Evolutionary conservation across 2,113 vertebrate genomes (phyloP), one percentile per base, ranked within the genome.

Genomic region (Phylloscopus whistleri): DNA sequence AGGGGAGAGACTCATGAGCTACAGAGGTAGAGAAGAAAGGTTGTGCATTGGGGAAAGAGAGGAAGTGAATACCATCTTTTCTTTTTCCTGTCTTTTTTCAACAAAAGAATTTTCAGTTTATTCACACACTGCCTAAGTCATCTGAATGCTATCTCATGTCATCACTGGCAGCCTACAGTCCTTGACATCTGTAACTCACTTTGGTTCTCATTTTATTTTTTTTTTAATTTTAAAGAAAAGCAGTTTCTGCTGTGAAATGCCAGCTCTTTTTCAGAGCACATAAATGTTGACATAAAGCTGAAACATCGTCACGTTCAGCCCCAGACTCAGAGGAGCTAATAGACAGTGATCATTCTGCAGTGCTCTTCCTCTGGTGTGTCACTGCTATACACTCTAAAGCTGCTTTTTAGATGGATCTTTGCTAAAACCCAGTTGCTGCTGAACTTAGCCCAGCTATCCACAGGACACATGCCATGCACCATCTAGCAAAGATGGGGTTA

Each of bases 111-210:
- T 85, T 70, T 79, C 41, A 48, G 15, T 80, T 84, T 66, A 56
- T 87, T 90, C 56, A 78, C 3, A 13, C 55, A 59, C 51, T 90
- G 26, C 30, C 17, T 77, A 62, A 41, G 59, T 91, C 70, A 70
- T 68, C 87, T 90, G 74, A 37, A 27, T 84, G 41, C 33, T 84
- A 67, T 56, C 78, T 85, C 81, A 60, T 49, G 80, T 69, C 81
- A 46, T 56, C 90, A 49, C 67, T 27, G 41, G 39, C 76, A 93
- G 59, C 58, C 59, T 76, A 37, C 28, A 90, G 68, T n/a, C 55
- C 60, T 70, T 80, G 72, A 75, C 49, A 84, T 88, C 78, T 81
- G 69, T 80, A 93, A 76, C n/a, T 93, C 77, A 69, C 91, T 94
- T 77, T 18, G 30, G 35, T 84, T 95, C 89, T 87, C 77, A 37